Evolutionary conservation across 2,888 invertebrate species (phyloP), one percentile per base, ranked within the genome.

Genomic region (Laothoe populi): DNA sequence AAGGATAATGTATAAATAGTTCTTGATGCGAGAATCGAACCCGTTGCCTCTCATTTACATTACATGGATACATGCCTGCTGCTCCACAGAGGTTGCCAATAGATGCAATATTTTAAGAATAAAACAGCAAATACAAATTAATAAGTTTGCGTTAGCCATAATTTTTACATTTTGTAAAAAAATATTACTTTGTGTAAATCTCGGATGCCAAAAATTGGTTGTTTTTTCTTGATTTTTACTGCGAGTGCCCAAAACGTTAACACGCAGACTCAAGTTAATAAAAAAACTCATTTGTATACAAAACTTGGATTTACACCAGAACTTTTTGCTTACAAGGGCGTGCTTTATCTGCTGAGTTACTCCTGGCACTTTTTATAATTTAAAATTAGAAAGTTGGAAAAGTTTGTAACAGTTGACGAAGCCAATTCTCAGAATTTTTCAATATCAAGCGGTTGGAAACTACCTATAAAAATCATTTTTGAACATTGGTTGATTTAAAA

Each of bases 401-500:
- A 53, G 53, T 60, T 42, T 53, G 42, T 38, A 53, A 53, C 42
- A 42, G 60, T 61, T 42, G 23, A 42, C 58, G 44, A 60, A 48
- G 48, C 10, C 42, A 42, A 53, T 24, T 24, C 49, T 16, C 19
- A 53, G 19, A 61, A 53, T 61, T 53, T 61, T 61, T 53, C 49
- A 61, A 61, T 53, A 31, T 53, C 26, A 24, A 19, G 26, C 40
- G 40, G 42, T 53, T 19, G 26, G 26, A 60, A 23, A 19, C 48
- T n/a, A 13, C 13, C 1, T 38, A 11, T 35, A 46, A 60, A 38
- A 23, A 60, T n/a, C 13, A 40, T 38, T 48, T 60, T 13, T 60
- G 38, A n/a, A 48, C 7, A 46, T 44, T 19, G 19, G 5, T 44
- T 44, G 2, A 44, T 44, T 4, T 13, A 40, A 2, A 21, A 1